Conservation (phyloP, 2,888 invertebrate species). For the Latrodectus hesperus region DNA sequence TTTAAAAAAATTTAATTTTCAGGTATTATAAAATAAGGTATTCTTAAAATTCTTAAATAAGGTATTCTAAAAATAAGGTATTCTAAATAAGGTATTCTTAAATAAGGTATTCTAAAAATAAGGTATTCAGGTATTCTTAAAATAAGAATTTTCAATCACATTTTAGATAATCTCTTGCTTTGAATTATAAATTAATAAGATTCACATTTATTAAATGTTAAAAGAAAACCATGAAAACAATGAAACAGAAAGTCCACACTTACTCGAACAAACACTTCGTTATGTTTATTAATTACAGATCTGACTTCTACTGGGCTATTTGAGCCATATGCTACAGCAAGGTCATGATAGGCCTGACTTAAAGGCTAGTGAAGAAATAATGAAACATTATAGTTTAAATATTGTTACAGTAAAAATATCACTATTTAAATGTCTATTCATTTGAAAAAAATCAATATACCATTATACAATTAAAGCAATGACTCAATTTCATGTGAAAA, state of each 20-base stretch:
- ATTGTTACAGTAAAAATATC: background rate
- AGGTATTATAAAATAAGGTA: too few species aligned
- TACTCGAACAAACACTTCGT: slow-evolving; percentile 84
- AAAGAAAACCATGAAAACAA: background rate
- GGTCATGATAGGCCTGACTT: slow-evolving; percentile 90
- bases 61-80: too few species aligned
- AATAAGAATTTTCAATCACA: too few species aligned
- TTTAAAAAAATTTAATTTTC: background rate
- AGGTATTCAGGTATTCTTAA: too few species aligned
- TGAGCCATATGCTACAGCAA: slow-evolving; percentile 86
- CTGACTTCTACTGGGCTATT: slow-evolving; percentile 84
- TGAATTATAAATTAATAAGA: too few species aligned
- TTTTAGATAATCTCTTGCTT: too few species aligned
- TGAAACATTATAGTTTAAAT: background rate
- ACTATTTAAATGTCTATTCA: background rate
- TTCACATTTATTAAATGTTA: background rate
- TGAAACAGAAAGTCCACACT: slow-evolving; percentile 29
- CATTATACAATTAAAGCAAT: background rate
- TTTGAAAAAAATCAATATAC: background rate
- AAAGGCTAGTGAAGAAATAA: slow-evolving; percentile 80
- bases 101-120: too few species aligned
- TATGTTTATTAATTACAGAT: slow-evolving; percentile 83
- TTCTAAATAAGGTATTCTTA: too few species aligned
- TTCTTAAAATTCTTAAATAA: too few species aligned
- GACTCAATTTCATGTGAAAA: background rate